A percentile compares a stretch with the other conserved stretches of the same genome.
phyloP scores from a whole-genome alignment of 1,140 invertebrate species.

The Andricus grossulariae region DNA sequence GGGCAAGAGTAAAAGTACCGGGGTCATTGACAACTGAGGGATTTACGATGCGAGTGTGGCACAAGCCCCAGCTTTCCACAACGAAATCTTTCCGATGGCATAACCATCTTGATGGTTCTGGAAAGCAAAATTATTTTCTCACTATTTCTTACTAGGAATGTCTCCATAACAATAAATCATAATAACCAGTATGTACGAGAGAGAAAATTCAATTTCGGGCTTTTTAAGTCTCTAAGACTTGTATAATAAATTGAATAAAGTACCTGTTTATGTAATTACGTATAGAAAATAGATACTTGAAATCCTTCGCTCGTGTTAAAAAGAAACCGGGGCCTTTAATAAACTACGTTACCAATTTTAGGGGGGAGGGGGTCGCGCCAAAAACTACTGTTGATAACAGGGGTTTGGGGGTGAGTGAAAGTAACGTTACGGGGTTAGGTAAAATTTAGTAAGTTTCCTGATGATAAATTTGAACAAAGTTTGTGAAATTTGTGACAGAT shows the following conservation, averaged over 20 bases:
- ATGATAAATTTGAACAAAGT: too few relatives aligned
- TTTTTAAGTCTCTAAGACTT: not conserved
- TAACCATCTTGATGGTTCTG: not conserved
- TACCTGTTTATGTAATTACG: slow-evolving; percentile 5
- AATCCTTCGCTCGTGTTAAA: not conserved
- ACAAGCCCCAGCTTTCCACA: not conserved
- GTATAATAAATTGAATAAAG: not conserved
- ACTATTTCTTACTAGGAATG: slow-evolving; percentile 1
- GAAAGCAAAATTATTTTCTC: slow-evolving; percentile 10
- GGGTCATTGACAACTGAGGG: slow-evolving; percentile 58
- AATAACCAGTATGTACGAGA: not conserved
- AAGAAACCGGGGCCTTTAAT: too few relatives aligned
- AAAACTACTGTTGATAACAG: too few relatives aligned
- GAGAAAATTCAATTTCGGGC: not conserved
- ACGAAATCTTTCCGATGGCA: slow-evolving; percentile 11
- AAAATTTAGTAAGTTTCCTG: too few relatives aligned
- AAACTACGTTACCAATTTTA: too few relatives aligned
- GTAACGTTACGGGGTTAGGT: too few relatives aligned
- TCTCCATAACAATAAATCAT: slow-evolving; percentile 3
- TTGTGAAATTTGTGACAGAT: too few relatives aligned
- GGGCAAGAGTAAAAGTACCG: slow-evolving; percentile 56
- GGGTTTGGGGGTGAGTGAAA: too few relatives aligned
- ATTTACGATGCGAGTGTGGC: slow-evolving; percentile 40
- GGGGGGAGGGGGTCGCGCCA: too few relatives aligned
- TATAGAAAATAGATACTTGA: not conserved